These are phyloP conservation scores for Sinhomidia bicolor DNA, from an alignment of 2,888 invertebrate genomes.

Conservation along the genomic window DNA sequence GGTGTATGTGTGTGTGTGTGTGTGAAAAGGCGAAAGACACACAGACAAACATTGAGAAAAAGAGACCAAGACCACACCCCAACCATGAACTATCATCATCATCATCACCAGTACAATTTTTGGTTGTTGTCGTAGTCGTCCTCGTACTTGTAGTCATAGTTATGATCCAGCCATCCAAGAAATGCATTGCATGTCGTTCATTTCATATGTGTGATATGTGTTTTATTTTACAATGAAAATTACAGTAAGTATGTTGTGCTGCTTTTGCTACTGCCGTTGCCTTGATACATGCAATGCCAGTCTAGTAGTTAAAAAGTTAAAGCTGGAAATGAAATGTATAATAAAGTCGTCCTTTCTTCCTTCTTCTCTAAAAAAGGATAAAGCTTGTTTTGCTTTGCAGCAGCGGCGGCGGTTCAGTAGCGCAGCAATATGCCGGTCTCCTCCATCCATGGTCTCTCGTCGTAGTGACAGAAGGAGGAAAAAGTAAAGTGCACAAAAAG, in stretches of 20 bases:
- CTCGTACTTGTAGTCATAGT: background rate
- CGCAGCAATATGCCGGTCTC: background rate
- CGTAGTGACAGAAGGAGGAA: background rate
- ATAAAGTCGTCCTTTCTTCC: background rate
- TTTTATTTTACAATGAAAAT: conserved; percentile 6
- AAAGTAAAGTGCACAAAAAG: conserved; percentile 8
- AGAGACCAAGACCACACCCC: conserved; percentile 62
- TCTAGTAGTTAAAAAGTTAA: background rate
- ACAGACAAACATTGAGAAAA: background rate
- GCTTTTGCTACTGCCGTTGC: background rate
- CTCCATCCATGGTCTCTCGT: background rate
- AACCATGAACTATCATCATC: conserved; percentile 55
- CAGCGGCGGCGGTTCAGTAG: too few relatives aligned
- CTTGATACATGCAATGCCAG: background rate
- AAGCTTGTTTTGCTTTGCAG: too few relatives aligned
- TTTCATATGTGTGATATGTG: background rate
- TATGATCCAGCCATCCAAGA: conserved; percentile 1
- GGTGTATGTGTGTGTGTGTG: background rate
- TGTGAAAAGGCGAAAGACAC: conserved; percentile 13
- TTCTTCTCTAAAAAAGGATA: background rate
- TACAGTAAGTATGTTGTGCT: background rate
- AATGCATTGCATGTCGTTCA: conserved; percentile 1
- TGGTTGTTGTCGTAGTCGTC: conserved; percentile 14
- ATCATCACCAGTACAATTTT: conserved; percentile 7
- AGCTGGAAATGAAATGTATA: background rate